Percentiles rank a stretch among this genome's conserved stretches.
Evolutionary conservation across 2,888 invertebrate species (phyloP).

Genomic region (Zygothrica quintamaculata): DNA sequence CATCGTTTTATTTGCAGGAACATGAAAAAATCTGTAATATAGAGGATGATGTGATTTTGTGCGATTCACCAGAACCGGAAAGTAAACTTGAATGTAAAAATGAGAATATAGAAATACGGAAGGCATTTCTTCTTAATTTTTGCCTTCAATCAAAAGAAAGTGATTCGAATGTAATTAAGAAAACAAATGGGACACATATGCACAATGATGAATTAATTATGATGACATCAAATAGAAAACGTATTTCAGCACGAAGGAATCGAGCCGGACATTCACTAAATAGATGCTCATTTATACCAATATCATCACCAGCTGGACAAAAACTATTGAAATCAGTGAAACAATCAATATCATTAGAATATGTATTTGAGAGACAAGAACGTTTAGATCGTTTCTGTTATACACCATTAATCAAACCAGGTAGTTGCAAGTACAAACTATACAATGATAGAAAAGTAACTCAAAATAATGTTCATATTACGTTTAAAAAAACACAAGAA

Average conservation of each 20-base stretch:
- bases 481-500: slow-evolving; percentile 82
- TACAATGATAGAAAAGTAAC: slow-evolving; percentile 78
- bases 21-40: slow-evolving; percentile 85
- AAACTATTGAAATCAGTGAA: slow-evolving; percentile 85
- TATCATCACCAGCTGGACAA: slow-evolving; percentile 86
- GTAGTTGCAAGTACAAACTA: slow-evolving; percentile 75
- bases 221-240: slow-evolving; percentile 71
- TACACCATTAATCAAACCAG: slow-evolving; percentile 84
- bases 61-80: slow-evolving; percentile 83
- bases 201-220: slow-evolving; percentile 56
- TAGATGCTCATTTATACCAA: slow-evolving; percentile 85
- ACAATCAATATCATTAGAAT: slow-evolving; percentile 84
- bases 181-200: slow-evolving; percentile 56
- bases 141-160: slow-evolving; percentile 76
- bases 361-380: slow-evolving; percentile 85
- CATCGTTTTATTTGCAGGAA: slow-evolving; percentile 81
- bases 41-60: slow-evolving; percentile 83
- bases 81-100: slow-evolving; percentile 66
- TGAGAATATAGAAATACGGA: slow-evolving; percentile 79
- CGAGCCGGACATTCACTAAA: slow-evolving; percentile 85
- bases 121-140: slow-evolving; percentile 85
- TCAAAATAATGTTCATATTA: slow-evolving; percentile 72
- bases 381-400: slow-evolving; percentile 85
- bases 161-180: slow-evolving; percentile 37
- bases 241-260: slow-evolving; percentile 84